These are phyloP conservation scores for Ectemnius continuus DNA, from an alignment of 2,888 invertebrate genomes.

Conservation along the genomic window DNA sequence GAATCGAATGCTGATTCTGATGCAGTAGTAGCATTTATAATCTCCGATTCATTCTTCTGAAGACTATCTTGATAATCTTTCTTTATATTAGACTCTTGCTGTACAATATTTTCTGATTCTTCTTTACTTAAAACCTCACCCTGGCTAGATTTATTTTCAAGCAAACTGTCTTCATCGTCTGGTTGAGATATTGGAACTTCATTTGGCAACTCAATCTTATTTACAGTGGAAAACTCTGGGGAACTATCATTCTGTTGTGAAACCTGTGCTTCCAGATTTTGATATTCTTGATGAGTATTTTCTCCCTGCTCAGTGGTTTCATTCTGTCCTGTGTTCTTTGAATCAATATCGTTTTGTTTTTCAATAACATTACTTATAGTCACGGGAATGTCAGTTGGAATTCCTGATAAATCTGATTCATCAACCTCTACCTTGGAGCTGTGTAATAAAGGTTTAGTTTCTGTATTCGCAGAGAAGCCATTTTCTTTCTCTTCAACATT, in stretches of 20 bases:
- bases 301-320: no score
- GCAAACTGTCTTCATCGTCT: not conserved
- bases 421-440: not conserved
- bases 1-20: no score
- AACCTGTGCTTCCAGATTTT: no score
- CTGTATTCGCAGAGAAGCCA: not conserved
- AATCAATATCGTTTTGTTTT: not conserved
- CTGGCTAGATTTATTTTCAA: not conserved
- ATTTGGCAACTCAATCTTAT: no score
- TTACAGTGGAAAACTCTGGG: no score
- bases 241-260: no score
- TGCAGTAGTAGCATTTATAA: not conserved
- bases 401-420: conserved; percentile 2
- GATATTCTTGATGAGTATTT: no score
- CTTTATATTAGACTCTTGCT: no score
- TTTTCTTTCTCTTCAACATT: not conserved
- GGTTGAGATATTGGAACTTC: not conserved
- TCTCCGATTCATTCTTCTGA: not conserved
- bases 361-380: not conserved
- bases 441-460: not conserved
- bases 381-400: conserved; percentile 11
- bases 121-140: not conserved
- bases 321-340: not conserved
- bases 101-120: not conserved
- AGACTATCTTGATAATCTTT: no score